These are phyloP conservation scores for Neofelis nebulosa DNA, from an alignment of 2,113 vertebrate genomes.

Conservation along the genomic window DNA sequence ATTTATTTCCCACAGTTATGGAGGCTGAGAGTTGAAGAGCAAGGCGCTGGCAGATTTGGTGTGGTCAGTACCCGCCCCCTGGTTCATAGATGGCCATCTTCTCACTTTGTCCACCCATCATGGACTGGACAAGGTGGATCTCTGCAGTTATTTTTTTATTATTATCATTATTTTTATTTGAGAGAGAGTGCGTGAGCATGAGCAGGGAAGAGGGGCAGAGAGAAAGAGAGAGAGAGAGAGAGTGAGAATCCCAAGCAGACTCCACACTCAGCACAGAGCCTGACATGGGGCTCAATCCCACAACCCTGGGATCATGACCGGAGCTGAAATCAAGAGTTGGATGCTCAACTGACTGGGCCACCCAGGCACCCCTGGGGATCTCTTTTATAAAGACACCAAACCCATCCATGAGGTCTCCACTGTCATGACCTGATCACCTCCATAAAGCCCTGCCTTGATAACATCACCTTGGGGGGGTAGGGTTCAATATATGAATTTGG, in stretches of 20 bases:
- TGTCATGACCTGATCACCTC: neutral
- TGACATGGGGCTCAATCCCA: too few relatives aligned
- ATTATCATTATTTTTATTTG: too few relatives aligned
- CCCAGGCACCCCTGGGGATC: neutral
- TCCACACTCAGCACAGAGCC: too few relatives aligned
- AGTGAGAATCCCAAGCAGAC: too few relatives aligned
- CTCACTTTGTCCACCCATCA: neutral
- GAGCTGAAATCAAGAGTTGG: too few relatives aligned
- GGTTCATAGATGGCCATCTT: neutral
- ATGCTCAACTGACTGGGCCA: too few relatives aligned
- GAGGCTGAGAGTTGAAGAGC: neutral
- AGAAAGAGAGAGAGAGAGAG: too few relatives aligned
- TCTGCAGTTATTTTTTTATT: too few relatives aligned
- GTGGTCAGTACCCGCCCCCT: neutral
- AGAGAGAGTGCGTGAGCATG: too few relatives aligned
- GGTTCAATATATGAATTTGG: neutral
- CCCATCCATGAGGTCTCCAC: neutral
- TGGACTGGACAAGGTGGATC: accelerated
- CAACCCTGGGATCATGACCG: too few relatives aligned
- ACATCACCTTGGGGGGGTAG: neutral
- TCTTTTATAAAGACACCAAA: neutral
- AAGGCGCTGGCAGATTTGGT: neutral
- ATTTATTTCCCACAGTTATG: neutral
- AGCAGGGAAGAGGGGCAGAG: too few relatives aligned
- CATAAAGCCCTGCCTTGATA: too few relatives aligned